Conservation (phyloP, 2,797 vertebrate species). For the Sebastes itinus region DNA sequence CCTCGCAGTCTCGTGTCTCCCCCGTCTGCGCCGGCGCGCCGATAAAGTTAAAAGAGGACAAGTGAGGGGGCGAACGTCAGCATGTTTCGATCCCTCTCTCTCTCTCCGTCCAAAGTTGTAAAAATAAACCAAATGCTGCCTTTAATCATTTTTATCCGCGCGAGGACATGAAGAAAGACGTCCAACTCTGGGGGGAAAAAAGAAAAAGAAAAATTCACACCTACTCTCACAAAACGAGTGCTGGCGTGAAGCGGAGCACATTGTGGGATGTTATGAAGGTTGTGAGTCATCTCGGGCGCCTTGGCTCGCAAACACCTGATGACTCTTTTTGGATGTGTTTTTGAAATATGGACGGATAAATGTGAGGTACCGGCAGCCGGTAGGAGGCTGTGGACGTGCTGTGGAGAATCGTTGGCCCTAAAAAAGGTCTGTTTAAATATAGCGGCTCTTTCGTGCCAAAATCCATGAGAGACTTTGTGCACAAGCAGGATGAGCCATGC, state of each 20-base stretch:
- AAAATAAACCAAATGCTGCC: conserved; percentile 21
- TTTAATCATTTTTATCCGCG: conserved; percentile 31
- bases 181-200: neutral
- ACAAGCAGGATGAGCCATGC: neutral
- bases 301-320: conserved; percentile 10
- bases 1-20: neutral
- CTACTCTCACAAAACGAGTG: conserved; percentile 11
- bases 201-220: conserved; percentile 16
- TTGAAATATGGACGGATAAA: conserved; percentile 31
- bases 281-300: conserved; percentile 19
- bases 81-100: neutral
- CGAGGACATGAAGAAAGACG: conserved; percentile 11
- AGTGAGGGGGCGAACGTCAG: neutral
- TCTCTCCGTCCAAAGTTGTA: neutral
- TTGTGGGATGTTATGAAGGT: conserved; percentile 4
- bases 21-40: neutral
- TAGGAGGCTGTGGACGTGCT: neutral
- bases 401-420: neutral
- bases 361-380: conserved; percentile 14
- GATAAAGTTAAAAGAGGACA: conserved; percentile 7
- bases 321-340: conserved; percentile 1
- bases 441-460: neutral
- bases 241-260: conserved; percentile 13
- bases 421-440: neutral
- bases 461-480: neutral